Percentiles rank a stretch among this genome's conserved stretches.
These are phyloP conservation scores for Drosophila affinis DNA, from an alignment of 2,888 invertebrate species.

Conservation along the genomic window DNA sequence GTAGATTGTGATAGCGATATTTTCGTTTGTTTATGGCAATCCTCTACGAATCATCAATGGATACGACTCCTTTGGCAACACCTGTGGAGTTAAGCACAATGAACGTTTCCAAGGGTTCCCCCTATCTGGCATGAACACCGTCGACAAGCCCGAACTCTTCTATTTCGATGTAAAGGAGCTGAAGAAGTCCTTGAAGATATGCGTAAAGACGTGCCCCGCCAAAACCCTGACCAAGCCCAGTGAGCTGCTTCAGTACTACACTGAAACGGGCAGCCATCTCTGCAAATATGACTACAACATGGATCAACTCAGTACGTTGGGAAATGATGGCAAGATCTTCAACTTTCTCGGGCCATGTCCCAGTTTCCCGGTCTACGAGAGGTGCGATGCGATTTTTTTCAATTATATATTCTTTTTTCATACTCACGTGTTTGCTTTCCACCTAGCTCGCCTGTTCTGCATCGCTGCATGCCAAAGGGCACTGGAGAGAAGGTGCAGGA, in stretches of 20 bases:
- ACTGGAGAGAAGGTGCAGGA: slow-evolving; percentile 88
- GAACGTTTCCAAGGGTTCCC: slow-evolving; percentile 89
- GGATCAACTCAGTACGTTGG: slow-evolving; percentile 84
- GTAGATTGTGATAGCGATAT: slow-evolving; percentile 92
- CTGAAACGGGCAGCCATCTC: slow-evolving; percentile 89
- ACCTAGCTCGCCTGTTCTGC: slow-evolving; percentile 89
- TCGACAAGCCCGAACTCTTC: slow-evolving; percentile 91
- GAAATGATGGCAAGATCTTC: slow-evolving; percentile 79
- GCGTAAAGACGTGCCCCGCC: slow-evolving; percentile 94
- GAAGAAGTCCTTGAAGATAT: slow-evolving; percentile 91
- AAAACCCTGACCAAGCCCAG: slow-evolving; percentile 86
- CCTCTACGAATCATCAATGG: slow-evolving; percentile 94
- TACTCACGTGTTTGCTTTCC: neutral
- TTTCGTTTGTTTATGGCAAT: slow-evolving; percentile 94
- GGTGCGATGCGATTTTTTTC: slow-evolving; percentile 83
- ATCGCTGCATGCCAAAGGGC: slow-evolving; percentile 93
- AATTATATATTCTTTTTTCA: neutral
- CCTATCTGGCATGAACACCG: slow-evolving; percentile 91
- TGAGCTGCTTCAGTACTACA: slow-evolving; percentile 90
- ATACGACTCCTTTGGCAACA: slow-evolving; percentile 97
- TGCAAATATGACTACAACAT: slow-evolving; percentile 90
- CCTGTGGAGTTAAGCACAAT: slow-evolving; percentile 93
- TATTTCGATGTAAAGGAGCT: slow-evolving; percentile 92
- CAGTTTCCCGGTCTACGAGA: slow-evolving; percentile 89
- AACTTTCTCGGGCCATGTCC: slow-evolving; percentile 91